Conservation (phyloP, 2,113 vertebrate species). For the Bubo blakistoni region DNA sequence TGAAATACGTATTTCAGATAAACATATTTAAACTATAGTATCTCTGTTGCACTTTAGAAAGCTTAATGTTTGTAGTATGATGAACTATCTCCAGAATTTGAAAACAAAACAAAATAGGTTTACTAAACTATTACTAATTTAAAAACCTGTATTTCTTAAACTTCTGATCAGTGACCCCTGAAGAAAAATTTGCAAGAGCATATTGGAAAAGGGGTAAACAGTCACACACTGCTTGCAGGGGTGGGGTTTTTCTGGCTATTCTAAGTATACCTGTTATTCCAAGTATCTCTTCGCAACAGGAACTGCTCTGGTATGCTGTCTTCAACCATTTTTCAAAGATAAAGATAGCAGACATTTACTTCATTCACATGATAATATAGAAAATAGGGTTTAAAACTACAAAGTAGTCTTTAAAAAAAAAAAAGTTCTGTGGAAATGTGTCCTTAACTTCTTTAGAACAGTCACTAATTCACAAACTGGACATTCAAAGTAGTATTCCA, state of each 20-base stretch:
- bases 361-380: background rate
- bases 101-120: background rate
- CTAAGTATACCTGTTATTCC: background rate
- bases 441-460: background rate
- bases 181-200: background rate
- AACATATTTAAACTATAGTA: background rate
- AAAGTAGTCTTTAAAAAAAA: background rate
- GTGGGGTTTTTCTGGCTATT: background rate
- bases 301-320: background rate
- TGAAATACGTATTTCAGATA: background rate
- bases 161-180: background rate
- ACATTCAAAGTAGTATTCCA: background rate
- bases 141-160: background rate
- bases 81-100: background rate
- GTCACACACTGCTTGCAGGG: background rate
- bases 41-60: background rate
- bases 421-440: background rate
- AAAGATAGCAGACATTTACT: background rate
- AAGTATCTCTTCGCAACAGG: background rate
- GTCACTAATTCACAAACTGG: background rate
- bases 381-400: background rate
- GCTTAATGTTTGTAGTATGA: background rate
- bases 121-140: background rate
- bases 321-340: background rate
- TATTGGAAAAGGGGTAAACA: background rate